Conservation (phyloP, 2,797 vertebrate genomes). For the Rhinichthys osculus region DNA sequence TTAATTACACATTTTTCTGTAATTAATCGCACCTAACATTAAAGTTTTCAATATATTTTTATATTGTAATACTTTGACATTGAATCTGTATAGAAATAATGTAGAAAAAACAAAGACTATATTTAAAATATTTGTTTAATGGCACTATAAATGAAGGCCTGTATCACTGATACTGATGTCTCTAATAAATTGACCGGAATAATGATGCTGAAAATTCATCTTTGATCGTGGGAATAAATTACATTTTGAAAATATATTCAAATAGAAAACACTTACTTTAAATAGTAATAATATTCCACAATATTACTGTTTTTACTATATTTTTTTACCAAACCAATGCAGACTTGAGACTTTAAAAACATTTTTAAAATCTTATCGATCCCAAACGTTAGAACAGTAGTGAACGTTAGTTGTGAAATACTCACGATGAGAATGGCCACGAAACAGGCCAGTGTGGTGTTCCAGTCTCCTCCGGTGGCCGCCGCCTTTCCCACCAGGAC, state of each 20-base stretch:
- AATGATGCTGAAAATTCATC: background rate
- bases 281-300: background rate
- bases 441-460: constrained; percentile 94
- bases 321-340: background rate
- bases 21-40: no score
- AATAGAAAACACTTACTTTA: background rate
- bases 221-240: background rate
- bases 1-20: background rate
- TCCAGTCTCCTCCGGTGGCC: constrained; percentile 93
- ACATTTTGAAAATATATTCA: no score
- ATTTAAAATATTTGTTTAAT: no score
- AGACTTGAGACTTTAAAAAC: background rate
- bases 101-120: no score
- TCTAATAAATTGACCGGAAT: background rate
- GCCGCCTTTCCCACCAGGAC: constrained; percentile 96
- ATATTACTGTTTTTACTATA: background rate
- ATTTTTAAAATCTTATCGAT: rapidly evolving
- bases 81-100: no score
- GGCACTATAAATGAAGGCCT: no score
- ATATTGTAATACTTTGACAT: no score
- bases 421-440: constrained; percentile 97
- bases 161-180: no score
- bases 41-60: no score
- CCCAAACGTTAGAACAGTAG: background rate
- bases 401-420: constrained; percentile 32